Percentiles rank a stretch among this genome's conserved stretches.
phyloP scores from a whole-genome alignment of 2,113 vertebrate genomes.

The Thalassoma bifasciatum region DNA sequence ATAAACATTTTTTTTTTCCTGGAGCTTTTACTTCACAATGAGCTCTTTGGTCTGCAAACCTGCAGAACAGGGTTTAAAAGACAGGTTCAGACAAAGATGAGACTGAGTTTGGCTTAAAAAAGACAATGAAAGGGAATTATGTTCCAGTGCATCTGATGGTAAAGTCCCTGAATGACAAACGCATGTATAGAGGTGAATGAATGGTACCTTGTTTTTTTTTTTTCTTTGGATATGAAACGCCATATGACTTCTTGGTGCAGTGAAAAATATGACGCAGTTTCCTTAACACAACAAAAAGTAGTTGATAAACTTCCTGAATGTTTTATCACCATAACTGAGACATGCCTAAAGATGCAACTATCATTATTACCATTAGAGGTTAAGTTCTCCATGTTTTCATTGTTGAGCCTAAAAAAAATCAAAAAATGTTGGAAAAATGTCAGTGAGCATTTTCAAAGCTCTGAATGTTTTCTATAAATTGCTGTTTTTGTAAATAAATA shows the following conservation, averaged over 20 bases:
- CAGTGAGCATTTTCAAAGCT: too few species aligned
- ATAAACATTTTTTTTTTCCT: background rate
- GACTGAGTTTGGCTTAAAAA: background rate
- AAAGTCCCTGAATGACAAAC: background rate
- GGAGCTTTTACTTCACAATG: background rate
- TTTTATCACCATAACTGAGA: too few species aligned
- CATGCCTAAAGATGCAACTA: too few species aligned
- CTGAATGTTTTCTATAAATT: too few species aligned
- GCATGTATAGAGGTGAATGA: background rate
- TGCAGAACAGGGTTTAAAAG: slow-evolving; percentile 30
- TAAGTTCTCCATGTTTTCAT: too few species aligned
- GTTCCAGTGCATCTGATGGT: background rate
- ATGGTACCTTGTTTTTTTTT: background rate
- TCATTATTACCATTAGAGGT: too few species aligned
- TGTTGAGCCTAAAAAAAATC: too few species aligned
- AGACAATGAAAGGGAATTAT: background rate
- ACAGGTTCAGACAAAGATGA: background rate
- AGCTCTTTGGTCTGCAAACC: slow-evolving; percentile 8
- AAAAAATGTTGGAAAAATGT: too few species aligned
- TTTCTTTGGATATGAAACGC: too few species aligned
- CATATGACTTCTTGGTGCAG: background rate
- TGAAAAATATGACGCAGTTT: too few species aligned
- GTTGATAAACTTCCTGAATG: background rate
- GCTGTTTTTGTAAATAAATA: too few species aligned
- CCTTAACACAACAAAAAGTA: too few species aligned